Evolutionary conservation across 2,797 vertebrate species (phyloP).

Genomic region (Nasua narica): DNA sequence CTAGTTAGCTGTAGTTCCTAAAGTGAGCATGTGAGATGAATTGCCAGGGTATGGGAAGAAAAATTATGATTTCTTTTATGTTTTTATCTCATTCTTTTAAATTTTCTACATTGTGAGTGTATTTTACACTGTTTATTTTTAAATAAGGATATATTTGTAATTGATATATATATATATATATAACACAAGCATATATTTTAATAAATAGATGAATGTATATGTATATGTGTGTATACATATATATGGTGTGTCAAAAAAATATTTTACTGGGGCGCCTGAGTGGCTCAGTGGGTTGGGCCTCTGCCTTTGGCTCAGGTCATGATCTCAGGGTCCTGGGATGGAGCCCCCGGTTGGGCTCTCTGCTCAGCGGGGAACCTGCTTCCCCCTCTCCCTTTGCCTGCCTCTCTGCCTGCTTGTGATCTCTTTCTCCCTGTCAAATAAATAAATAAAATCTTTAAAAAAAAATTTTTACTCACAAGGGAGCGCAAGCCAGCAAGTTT

Average conservation of each 20-base stretch:
- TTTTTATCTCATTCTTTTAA: background rate
- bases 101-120: background rate
- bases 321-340: no score
- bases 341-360: no score
- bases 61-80: background rate
- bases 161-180: background rate
- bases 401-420: no score
- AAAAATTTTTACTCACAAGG: background rate
- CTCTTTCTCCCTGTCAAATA: no score
- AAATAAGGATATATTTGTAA: background rate
- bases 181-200: background rate
- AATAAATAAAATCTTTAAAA: background rate
- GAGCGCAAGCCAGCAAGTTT: background rate
- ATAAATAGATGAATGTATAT: background rate
- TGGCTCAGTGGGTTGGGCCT: no score
- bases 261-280: background rate
- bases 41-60: background rate
- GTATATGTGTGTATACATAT: background rate
- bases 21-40: background rate
- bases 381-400: no score
- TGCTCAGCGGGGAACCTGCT: no score
- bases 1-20: background rate
- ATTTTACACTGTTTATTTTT: constrained; percentile 10
- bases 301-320: no score
- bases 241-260: background rate